Evolutionary conservation across 2,888 invertebrate genomes (phyloP).

Genomic region (Apomyelois bistriatella): DNA sequence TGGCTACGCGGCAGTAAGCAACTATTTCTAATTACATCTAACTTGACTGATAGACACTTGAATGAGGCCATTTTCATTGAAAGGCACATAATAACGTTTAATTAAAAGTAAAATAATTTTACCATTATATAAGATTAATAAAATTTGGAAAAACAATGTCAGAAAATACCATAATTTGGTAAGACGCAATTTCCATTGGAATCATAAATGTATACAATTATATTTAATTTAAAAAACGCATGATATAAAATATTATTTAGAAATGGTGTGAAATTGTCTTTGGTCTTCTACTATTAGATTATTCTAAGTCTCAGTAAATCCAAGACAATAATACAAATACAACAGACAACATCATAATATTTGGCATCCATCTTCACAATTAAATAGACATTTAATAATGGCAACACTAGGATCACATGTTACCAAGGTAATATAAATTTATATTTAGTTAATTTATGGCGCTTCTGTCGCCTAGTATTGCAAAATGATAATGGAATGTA

Average conservation of each 20-base stretch:
- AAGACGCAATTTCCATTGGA: not conserved
- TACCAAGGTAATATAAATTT: conserved; percentile 1
- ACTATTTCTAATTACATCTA: conserved; percentile 18
- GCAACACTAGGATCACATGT: conserved; percentile 50
- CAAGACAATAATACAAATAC: conserved; percentile 29
- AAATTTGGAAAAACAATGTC: not conserved
- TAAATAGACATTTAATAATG: conserved; percentile 37
- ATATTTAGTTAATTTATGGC: not conserved
- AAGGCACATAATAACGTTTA: conserved; percentile 3
- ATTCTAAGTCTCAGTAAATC: conserved; percentile 18
- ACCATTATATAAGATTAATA: not conserved
- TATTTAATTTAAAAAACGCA: not conserved
- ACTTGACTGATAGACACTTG: conserved; percentile 7
- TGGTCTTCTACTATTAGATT: not conserved
- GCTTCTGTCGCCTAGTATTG: not conserved
- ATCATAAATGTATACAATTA: not conserved
- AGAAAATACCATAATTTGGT: not conserved
- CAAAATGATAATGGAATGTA: conserved; percentile 9
- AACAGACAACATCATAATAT: conserved; percentile 52
- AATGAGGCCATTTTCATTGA: not conserved
- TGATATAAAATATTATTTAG: not conserved
- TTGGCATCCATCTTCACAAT: conserved; percentile 59
- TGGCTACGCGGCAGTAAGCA: conserved; percentile 4
- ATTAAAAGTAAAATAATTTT: not conserved
- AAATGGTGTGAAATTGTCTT: not conserved